Evolutionary conservation across 2,888 invertebrate species (phyloP), one percentile per base, ranked within the genome.

Genomic region (Tinea semifulvella): DNA sequence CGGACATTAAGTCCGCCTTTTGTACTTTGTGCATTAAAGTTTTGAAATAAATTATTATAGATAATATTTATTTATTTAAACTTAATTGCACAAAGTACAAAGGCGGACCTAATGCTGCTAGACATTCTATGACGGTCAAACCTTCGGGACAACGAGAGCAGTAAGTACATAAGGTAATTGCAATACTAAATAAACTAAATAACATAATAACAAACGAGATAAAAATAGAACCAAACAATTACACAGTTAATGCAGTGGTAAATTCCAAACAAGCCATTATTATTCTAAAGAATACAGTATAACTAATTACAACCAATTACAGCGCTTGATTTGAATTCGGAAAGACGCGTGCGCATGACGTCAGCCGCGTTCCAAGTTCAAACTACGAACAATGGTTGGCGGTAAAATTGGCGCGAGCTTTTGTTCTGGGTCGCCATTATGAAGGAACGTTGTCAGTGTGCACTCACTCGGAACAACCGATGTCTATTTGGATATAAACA

Each of bases 391-490:
- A 76, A 77, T 76, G 60, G 68, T 53, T 22, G 13, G 40, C 62
- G 56, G 69, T 68, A 63, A 70, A 76, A 73, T 77, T 72, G 75
- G 75, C 63, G 61, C 64, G 70, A 75, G 75, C 75, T 76, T 77
- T 77, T 75, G 74, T 76, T 76, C 64, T 62, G 57, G 52, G 49
- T 54, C 50, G 60, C 68, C 58, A 74, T 76, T 75, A 74, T 74
- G 57, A 13, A 35, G 14, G 14, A 36, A 18, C 36, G 36, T 18
- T 36, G 36, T 36, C 36, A 31, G 36, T 36, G 36, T 36, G 11
- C 36, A 36, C 17, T 36, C 36, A 36, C 36, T 36, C 36, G 36
- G 10, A 18, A 17, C 36, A 36, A 36, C n/a, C 10, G 17, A 36
- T 18, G 36, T 36, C 36, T 36, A 36, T 18, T 36, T 36, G 36